A percentile compares a stretch with the other conserved stretches of the same genome.
These are phyloP conservation scores for Gymnorhina tibicen DNA, from an alignment of 2,113 vertebrate species.

Conservation along the genomic window DNA sequence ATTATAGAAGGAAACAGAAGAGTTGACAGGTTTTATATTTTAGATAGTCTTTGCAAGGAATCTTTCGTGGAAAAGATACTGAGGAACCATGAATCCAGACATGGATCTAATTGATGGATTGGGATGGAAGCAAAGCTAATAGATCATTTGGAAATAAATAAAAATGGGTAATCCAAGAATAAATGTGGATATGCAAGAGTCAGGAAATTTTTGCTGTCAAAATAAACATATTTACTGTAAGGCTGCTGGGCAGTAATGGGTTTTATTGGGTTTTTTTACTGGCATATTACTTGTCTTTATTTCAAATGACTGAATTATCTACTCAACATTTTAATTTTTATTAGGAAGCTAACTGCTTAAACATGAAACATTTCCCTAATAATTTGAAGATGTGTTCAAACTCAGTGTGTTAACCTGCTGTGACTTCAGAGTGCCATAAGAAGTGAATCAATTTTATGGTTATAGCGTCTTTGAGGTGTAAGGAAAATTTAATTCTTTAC, in stretches of 20 bases:
- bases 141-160: background rate
- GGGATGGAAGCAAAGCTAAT: slow-evolving; percentile 9
- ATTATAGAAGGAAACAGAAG: slow-evolving; percentile 25
- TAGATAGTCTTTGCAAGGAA: background rate
- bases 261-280: background rate
- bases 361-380: background rate
- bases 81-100: background rate
- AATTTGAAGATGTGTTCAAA: slow-evolving; percentile 2
- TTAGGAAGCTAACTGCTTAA: background rate
- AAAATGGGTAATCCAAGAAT: background rate
- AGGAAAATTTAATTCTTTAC: background rate
- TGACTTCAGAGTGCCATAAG: slow-evolving; percentile 25
- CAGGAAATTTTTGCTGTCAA: background rate
- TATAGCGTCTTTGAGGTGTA: background rate
- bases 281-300: background rate
- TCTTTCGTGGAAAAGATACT: background rate
- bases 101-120: background rate
- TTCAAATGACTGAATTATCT: background rate
- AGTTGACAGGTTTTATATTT: background rate
- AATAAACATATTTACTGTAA: slow-evolving; percentile 16
- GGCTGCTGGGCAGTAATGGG: background rate
- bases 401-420: background rate
- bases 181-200: background rate
- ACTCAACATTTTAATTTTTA: background rate
- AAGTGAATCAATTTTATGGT: background rate